Conservation (phyloP, 2,888 invertebrate species). For the Tenthredo notha region DNA sequence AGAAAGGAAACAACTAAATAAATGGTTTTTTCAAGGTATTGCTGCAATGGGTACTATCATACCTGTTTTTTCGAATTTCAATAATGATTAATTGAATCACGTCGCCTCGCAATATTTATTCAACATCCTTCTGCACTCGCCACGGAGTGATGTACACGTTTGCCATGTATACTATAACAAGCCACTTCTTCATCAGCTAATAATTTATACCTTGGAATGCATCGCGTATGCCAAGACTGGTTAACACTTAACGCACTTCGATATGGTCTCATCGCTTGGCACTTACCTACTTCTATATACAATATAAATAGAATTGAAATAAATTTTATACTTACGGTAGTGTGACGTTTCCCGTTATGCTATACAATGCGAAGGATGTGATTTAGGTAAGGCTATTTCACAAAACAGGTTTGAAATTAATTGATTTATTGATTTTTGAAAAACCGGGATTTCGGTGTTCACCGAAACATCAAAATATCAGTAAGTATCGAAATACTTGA, state of each 20-base stretch:
- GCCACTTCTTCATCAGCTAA: slow-evolving; percentile 27
- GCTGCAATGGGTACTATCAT: too few relatives aligned
- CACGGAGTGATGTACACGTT: slow-evolving; percentile 1
- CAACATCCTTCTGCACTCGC: background rate
- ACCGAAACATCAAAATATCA: too few relatives aligned
- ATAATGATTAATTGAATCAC: background rate
- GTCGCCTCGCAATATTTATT: slow-evolving; percentile 2
- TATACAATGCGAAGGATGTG: too few relatives aligned
- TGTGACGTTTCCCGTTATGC: background rate
- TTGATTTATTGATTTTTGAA: too few relatives aligned
- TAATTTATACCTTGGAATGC: slow-evolving; percentile 40
- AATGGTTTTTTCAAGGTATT: too few relatives aligned
- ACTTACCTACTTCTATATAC: background rate
- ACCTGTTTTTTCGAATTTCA: too few relatives aligned
- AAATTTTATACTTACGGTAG: background rate
- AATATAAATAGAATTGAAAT: background rate
- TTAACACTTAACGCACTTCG: slow-evolving; percentile 13
- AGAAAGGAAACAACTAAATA: background rate
- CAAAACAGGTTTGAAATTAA: background rate
- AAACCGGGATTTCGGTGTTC: too few relatives aligned
- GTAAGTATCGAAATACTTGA: too few relatives aligned
- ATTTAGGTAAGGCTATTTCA: background rate
- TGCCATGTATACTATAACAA: background rate
- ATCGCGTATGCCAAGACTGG: slow-evolving; percentile 1
- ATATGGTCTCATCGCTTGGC: background rate